Evolutionary conservation across 2,888 invertebrate species (phyloP).

Genomic region (Caenorhabditis wallacei): DNA sequence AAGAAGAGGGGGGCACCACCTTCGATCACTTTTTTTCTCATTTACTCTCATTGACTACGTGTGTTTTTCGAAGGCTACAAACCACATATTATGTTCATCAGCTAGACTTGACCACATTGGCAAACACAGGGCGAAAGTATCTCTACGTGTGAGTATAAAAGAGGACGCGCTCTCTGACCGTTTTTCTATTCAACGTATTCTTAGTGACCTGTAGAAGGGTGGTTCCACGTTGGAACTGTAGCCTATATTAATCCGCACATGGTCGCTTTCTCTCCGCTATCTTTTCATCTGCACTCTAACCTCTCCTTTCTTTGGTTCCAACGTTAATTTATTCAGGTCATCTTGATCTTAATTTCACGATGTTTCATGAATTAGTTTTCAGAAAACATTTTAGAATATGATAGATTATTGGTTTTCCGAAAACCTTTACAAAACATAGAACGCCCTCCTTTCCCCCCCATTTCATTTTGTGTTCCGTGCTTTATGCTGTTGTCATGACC

Average conservation of each 20-base stretch:
- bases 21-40: constrained; percentile 28
- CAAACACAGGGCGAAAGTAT: constrained; percentile 23
- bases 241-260: constrained; percentile 27
- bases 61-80: constrained; percentile 57
- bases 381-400: no score
- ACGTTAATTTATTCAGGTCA: constrained; percentile 31
- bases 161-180: constrained; percentile 12
- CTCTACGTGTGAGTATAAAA: constrained; percentile 30
- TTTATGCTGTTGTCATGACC: constrained; percentile 14
- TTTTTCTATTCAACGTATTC: constrained; percentile 8
- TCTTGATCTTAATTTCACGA: neutral
- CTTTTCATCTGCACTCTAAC: constrained; percentile 8
- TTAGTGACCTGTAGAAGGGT: neutral
- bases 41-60: constrained; percentile 41
- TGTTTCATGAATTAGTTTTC: neutral
- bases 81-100: constrained; percentile 44
- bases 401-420: no score
- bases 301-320: neutral
- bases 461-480: neutral
- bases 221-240: constrained; percentile 25
- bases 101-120: constrained; percentile 52
- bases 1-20: constrained; percentile 7
- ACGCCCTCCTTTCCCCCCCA: no score
- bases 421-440: no score
- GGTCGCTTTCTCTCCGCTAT: neutral